A percentile compares a stretch with the other conserved stretches of the same genome.
Evolutionary conservation across 2,888 invertebrate genomes (phyloP).

Genomic region (Chymomyza fuscimana): DNA sequence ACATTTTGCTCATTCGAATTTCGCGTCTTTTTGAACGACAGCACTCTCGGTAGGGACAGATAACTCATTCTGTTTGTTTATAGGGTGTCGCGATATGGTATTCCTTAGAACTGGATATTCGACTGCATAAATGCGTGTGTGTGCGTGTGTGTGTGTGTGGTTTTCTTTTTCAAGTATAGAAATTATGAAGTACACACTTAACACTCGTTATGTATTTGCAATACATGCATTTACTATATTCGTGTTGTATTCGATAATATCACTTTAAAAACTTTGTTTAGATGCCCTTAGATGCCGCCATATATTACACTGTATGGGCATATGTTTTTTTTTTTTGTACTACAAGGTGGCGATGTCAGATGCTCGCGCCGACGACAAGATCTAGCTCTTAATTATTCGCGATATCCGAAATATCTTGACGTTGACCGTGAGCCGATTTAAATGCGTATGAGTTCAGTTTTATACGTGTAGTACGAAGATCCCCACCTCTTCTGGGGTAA

Average conservation of each 20-base stretch:
- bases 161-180: neutral
- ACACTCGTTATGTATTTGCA: slow-evolving; percentile 22
- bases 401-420: slow-evolving; percentile 54
- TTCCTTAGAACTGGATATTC: neutral
- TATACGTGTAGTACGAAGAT: slow-evolving; percentile 41
- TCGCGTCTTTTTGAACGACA: slow-evolving; percentile 36
- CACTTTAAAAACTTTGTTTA: neutral
- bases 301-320: neutral
- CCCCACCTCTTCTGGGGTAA: slow-evolving; percentile 28
- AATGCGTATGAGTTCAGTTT: slow-evolving; percentile 60
- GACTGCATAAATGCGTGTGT: slow-evolving; percentile 3
- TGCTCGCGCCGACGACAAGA: neutral
- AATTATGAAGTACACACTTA: slow-evolving; percentile 34
- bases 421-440: slow-evolving; percentile 74
- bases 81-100: neutral
- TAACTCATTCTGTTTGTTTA: slow-evolving; percentile 57
- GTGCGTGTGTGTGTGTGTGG: neutral
- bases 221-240: slow-evolving; percentile 11
- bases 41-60: slow-evolving; percentile 61
- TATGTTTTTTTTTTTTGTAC: neutral
- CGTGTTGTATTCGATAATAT: neutral
- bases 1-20: slow-evolving; percentile 53
- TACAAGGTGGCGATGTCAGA: neutral
- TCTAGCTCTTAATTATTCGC: slow-evolving; percentile 30
- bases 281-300: neutral